Base-by-base conservation (phyloP, 2,888 invertebrate genomes). In the Plebejus argus region DNA sequence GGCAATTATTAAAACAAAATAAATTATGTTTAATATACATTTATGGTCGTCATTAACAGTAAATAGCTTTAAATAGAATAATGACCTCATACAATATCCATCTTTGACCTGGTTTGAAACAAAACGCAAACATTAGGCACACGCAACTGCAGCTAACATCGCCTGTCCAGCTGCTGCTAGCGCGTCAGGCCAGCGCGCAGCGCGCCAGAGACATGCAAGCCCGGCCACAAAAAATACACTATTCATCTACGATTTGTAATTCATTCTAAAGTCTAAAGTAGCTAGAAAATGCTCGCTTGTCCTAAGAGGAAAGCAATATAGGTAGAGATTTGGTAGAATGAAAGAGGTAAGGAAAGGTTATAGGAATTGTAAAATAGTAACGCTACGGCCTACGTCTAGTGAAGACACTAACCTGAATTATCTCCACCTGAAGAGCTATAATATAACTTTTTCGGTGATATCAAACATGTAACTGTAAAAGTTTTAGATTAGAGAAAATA, bases 31-130 rank as follows among this genome's bases (percentile, higher is more conserved):
- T 8, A 66, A 66, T 35, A 45, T 39, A 77, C 61, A 66, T 66
- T 33, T 39, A 77, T 53, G 74, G 78, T 45, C 74, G 72, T 79
- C 74, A 78, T 79, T 78, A 76, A 15, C 49, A 58, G 70, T 78
- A 78, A 83, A 85, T 80, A 79, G 77, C 76, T 71, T 78, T 70
- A 49, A 78, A 79, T 78, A 76, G 79, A 79, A 77, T 77, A 80
- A 80, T 74, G 74, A 74, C 74, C 74, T 80, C 78, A 80, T 88
- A 88, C 86, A 89, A 89, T 90, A 91, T 91, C 88, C 88, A 91
- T 90, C 88, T 91, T 87, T 91, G 92, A 92, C 92, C 91, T 85
- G 89, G 83, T 88, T 89, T 86, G 88, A 90, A 90, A 88, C 89
- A 90, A 88, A 91, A 90, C 90, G 87, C 90, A 91, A 90, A 86